phyloP scores from a whole-genome alignment of 2,888 invertebrate genomes.

The Drosophila affinis region DNA sequence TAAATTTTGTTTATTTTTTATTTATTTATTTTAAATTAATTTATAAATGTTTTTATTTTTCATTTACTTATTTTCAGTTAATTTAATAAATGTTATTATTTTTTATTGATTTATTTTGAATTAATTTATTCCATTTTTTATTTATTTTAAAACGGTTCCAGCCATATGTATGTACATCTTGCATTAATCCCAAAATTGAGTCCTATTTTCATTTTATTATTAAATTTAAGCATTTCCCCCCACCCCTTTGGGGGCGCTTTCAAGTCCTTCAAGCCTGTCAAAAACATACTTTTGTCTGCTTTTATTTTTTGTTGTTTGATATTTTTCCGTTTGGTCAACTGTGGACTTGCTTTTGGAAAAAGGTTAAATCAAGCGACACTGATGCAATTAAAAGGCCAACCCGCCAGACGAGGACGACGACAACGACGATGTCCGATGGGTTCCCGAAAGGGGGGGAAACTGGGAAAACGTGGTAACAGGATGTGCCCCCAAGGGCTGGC shows the following conservation, averaged over 20 bases:
- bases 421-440: neutral
- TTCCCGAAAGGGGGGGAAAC: slow-evolving; percentile 24
- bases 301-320: slow-evolving; percentile 19
- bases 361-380: slow-evolving; percentile 72
- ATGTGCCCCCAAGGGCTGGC: slow-evolving; percentile 37
- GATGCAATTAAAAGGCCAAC: slow-evolving; percentile 70
- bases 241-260: neutral
- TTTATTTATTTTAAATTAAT: no score
- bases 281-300: neutral
- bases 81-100: no score
- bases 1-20: no score
- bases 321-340: slow-evolving; percentile 45
- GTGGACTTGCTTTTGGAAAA: slow-evolving; percentile 57
- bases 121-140: no score
- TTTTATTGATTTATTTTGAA: no score
- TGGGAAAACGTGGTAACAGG: slow-evolving; percentile 1
- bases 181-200: no score
- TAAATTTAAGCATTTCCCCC: neutral
- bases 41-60: no score
- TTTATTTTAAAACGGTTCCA: no score
- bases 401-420: neutral
- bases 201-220: neutral
- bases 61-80: no score
- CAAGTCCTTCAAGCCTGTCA: neutral
- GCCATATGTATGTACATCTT: neutral